Evolutionary conservation across 2,888 invertebrate genomes (phyloP), one percentile per base, ranked within the genome.

Genomic region (Odontocerum albicorne): DNA sequence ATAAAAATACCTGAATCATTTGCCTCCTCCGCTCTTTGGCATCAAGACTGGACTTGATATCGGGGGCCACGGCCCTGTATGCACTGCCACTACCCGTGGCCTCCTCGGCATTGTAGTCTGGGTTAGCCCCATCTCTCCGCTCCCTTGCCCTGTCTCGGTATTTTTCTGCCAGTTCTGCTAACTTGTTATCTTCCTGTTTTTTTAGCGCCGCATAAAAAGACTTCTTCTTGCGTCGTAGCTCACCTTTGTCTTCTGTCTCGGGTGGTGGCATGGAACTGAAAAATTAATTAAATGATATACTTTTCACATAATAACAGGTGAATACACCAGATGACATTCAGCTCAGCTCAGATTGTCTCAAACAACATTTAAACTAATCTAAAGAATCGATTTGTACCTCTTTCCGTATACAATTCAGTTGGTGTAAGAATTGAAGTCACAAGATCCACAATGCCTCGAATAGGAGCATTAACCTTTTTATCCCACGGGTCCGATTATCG

Each of bases 21-120:
- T 97, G 94, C 45, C 96, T 84, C 46, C 98, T 80, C 35, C 96
- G 81, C 72, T 98, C 97, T 4, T 97, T 96, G 0, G 95, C 95
- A 77, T 96, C 95, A 71, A 91, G 86, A 61, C 94, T 90, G 0
- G 95, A 94, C 69, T 96, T 96, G 10, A 93, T 74, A 77, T 97
- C 97, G 0, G 97, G 97, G 2, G 97, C 98, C 1, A 99, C 97
- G 4, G 98, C 97, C 66, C 96, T 76, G 67, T 92, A 92, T 22
- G 90, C 91, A 67, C 90, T 90, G 45, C 82, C 82, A 3, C 92
- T 89, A 15, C 88, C 91, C 39, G 90, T 87, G 59, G 92, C 89
- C 19, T 32, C 22, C 27, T 3, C 38, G 4, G 10, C 31, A 27
- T 87, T 87, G 62, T 92, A 85, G 66, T 95, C 95, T 4, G 90